Evolutionary conservation across 1,140 invertebrate genomes (phyloP), one percentile per base, ranked within the genome.

Genomic region (Melitaea cinxia): DNA sequence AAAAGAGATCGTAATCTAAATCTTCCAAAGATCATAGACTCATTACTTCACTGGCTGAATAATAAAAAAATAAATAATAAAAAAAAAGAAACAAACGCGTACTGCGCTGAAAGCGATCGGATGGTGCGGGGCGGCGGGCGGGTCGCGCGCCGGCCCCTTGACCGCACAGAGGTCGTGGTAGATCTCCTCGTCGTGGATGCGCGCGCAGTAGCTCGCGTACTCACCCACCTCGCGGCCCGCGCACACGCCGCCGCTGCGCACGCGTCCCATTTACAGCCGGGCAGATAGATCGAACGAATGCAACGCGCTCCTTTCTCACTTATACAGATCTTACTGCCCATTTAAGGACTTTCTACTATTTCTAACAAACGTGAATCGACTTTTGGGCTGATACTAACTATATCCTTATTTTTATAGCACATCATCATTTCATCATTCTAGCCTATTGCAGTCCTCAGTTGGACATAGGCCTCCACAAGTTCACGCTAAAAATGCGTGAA

Each of bases 101-200:
- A 87, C 85, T 82, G 85, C 75, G 65, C 79, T 82, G 74, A 87
- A 87, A 83, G 87, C 80, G 77, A 77, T 66, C 45, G 74, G 72
- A 47, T 78, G 70, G 69, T 72, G 72, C 68, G 68, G 77, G 58
- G 68, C 75, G 56, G 71, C 73, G 71, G 76, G 78, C 68, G 66
- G 74, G 30, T 82, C 76, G 58, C 72, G 70, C 49, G 68, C 73
- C 60, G 68, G 56, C 33, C 71, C 75, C 78, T 90, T 89, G 65
- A 95, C 93, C 70, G 93, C 93, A 93, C 95, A 96, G 75, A 96
- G 93, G 92, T 96, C 95, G 83, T 96, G 95, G 92, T 96, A 96
- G 86, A 96, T 95, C 90, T 96, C 95, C 86, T 96, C 96, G 86
- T 95, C 94, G 82, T 93, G 92, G 63, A 93, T 93, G 75, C 94